phyloP scores from a whole-genome alignment of 2,888 invertebrate genomes.

The Bimastos eiseni region DNA sequence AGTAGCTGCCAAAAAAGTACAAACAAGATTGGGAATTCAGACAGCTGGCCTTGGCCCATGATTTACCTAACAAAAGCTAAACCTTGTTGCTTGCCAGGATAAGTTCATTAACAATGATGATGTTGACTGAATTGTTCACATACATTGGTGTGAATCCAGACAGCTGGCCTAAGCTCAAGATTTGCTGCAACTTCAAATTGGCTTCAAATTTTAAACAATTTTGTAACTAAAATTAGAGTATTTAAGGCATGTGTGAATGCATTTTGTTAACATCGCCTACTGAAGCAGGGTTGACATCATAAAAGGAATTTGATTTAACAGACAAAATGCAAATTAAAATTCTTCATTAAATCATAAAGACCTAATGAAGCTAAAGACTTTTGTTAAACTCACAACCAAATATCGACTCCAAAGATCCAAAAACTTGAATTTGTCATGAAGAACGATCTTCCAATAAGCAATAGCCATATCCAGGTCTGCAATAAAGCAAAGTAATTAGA shows the following conservation, averaged over 20 bases:
- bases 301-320: neutral
- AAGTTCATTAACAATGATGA: too few relatives aligned
- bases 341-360: neutral
- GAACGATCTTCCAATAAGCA: slow-evolving; percentile 97
- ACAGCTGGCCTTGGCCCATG: too few relatives aligned
- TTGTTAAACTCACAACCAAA: slow-evolving; percentile 73
- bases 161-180: too few relatives aligned
- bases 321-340: neutral
- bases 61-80: too few relatives aligned
- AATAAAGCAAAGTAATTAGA: slow-evolving; percentile 34
- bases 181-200: too few relatives aligned
- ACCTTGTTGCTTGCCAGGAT: too few relatives aligned
- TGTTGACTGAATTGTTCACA: too few relatives aligned
- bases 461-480: slow-evolving; percentile 93
- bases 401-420: slow-evolving; percentile 94
- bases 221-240: too few relatives aligned
- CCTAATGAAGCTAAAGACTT: neutral
- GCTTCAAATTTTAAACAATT: too few relatives aligned
- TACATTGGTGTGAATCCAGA: too few relatives aligned
- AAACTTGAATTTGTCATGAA: slow-evolving; percentile 90
- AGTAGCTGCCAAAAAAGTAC: too few relatives aligned
- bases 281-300: neutral
- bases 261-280: neutral
- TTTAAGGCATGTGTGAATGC: neutral
- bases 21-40: too few relatives aligned